Evolutionary conservation across 1,140 invertebrate species (phyloP).

Genomic region (Venustaconcha ellipsiformis): DNA sequence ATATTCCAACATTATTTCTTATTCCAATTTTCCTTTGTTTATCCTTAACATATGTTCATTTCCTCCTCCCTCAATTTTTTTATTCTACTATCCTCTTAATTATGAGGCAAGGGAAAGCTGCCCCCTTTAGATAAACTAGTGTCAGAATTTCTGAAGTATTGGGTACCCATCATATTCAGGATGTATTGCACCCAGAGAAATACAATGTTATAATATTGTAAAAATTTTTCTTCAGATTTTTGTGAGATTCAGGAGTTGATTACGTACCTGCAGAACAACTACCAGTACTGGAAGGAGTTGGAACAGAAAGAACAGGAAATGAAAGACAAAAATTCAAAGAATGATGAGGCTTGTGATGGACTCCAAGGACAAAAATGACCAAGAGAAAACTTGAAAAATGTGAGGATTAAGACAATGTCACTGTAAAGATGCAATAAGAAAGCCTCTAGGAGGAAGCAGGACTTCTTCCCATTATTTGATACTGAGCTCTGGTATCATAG

Average conservation of each 20-base stretch:
- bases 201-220: not conserved
- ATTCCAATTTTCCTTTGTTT: too few species aligned
- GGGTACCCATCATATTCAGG: not conserved
- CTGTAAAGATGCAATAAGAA: too few species aligned
- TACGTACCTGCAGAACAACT: constrained; percentile 85
- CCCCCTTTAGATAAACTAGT: not conserved
- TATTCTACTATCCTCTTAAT: not conserved
- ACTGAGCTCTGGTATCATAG: too few species aligned
- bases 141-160: not conserved
- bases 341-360: too few species aligned
- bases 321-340: too few species aligned
- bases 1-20: too few species aligned
- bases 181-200: not conserved
- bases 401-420: too few species aligned
- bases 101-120: not conserved
- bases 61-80: not conserved
- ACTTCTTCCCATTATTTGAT: too few species aligned
- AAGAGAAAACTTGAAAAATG: too few species aligned
- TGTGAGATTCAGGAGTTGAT: constrained; percentile 93
- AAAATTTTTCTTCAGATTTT: constrained; percentile 77
- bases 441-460: too few species aligned
- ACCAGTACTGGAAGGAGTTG: constrained; percentile 88
- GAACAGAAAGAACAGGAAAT: constrained; percentile 46
- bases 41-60: not conserved
- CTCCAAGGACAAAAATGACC: too few species aligned